These are phyloP conservation scores for Aleiodes sp. DNA, from an alignment of 1,140 invertebrate species.

Conservation along the genomic window DNA sequence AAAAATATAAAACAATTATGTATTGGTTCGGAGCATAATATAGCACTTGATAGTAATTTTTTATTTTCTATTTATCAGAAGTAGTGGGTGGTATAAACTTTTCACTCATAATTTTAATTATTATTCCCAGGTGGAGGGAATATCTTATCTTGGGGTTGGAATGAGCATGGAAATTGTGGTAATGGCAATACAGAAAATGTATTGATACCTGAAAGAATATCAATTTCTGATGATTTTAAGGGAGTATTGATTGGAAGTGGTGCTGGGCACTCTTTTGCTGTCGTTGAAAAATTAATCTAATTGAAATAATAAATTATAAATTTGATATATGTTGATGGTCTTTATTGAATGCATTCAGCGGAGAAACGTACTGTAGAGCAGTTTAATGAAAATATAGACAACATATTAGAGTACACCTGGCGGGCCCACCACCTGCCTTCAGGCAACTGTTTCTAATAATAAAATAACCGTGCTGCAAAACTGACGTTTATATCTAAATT, in stretches of 20 bases:
- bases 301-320: not conserved
- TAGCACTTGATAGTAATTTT: slow-evolving; percentile 57
- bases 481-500: slow-evolving; percentile 23
- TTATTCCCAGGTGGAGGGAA: slow-evolving; percentile 66
- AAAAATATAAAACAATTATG: slow-evolving; percentile 68
- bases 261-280: slow-evolving; percentile 69
- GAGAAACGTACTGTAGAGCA: not conserved
- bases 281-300: slow-evolving; percentile 52
- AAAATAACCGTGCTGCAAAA: slow-evolving; percentile 19
- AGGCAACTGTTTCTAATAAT: slow-evolving; percentile 42
- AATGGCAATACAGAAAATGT: slow-evolving; percentile 73
- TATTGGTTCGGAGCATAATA: slow-evolving; percentile 82
- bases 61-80: not conserved
- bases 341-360: not conserved
- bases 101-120: slow-evolving; percentile 32
- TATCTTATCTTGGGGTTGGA: slow-evolving; percentile 88
- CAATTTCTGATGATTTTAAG: slow-evolving; percentile 52
- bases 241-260: slow-evolving; percentile 64
- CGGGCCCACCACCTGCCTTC: slow-evolving; percentile 49
- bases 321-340: too few species aligned
- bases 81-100: slow-evolving; percentile 18
- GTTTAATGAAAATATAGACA: not conserved
- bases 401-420: slow-evolving; percentile 25
- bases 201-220: slow-evolving; percentile 56
- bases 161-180: slow-evolving; percentile 90